phyloP scores from a whole-genome alignment of 2,888 invertebrate species.

The Cryptophagus acutangulus region DNA sequence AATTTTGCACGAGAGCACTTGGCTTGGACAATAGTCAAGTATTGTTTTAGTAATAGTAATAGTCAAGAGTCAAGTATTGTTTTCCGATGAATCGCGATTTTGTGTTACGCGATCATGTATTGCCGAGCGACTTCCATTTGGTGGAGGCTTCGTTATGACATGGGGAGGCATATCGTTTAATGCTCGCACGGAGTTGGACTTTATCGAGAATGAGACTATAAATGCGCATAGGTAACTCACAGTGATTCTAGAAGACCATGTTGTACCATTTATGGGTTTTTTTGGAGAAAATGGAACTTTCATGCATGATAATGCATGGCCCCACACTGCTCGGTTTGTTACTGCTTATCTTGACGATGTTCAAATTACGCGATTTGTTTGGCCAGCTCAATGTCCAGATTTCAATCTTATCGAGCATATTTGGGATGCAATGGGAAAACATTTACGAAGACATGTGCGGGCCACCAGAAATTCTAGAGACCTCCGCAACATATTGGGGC shows the following conservation, averaged over 20 bases:
- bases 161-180: neutral
- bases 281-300: constrained; percentile 10
- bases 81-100: constrained; percentile 14
- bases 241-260: constrained; percentile 9
- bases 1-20: constrained; percentile 11
- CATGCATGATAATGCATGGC: constrained; percentile 11
- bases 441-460: constrained; percentile 14
- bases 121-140: constrained; percentile 6
- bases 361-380: constrained; percentile 9
- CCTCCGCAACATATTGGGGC: constrained; percentile 11
- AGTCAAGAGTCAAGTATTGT: constrained; percentile 14
- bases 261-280: constrained; percentile 7
- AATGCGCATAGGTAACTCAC: neutral
- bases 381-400: constrained; percentile 9
- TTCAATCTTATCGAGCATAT: constrained; percentile 1
- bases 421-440: neutral
- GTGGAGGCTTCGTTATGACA: constrained; percentile 8
- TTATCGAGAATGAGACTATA: neutral
- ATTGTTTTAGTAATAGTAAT: too few species aligned
- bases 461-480: constrained; percentile 11
- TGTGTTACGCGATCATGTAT: constrained; percentile 11
- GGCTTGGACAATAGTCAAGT: constrained; percentile 10
- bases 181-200: constrained; percentile 6
- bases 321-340: constrained; percentile 7
- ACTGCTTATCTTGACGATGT: constrained; percentile 10